Evolutionary conservation across 2,888 invertebrate genomes (phyloP), one percentile per base, ranked within the genome.

Genomic region (Clepsis dumicolana): DNA sequence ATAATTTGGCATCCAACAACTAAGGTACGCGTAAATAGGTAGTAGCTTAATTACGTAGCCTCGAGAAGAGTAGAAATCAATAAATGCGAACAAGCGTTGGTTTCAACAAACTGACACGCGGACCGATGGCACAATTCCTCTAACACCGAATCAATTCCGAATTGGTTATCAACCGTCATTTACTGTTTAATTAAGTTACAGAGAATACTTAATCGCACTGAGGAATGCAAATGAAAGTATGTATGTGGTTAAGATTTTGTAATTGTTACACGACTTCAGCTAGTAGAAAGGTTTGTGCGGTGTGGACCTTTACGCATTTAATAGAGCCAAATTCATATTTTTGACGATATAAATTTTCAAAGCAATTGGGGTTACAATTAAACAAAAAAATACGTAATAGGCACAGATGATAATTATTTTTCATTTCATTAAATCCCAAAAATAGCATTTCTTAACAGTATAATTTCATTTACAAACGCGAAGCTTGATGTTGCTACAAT

Each of bases 1-100:
- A 85, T 77, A 86, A 89, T 93, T 93, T 93, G 93, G 93, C 93
- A 93, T 91, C 91, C 86, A 86, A 85, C 77, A 85, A 88, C 83
- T 87, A 85, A 91, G 63, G 57, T 59, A 68, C 59, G 63, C 63
- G 57, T 53, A 44, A 16, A 63, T 62, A 67, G 29, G 14, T 57
- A 59, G 78, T 86, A 88, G 86, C 87, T 87, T 88, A 88, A 77
- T 77, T 77, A 82, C 12, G 48, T 85, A 88, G 85, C 84, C 81
- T 87, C 83, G 80, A 82, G 81, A 80, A 77, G 79, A 83, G 80
- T 81, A 79, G 79, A 83, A 85, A 80, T 76, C 70, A 74, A 77
- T 84, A 88, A 90, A 91, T 91, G 90, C 90, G 82, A 84, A 83
- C 83, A 90, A 90, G 91, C 89, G 76, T 85, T 81, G 82, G 75